These are phyloP conservation scores for Drosophila lacteicornis DNA, from an alignment of 1,140 invertebrate genomes.

Conservation along the genomic window DNA sequence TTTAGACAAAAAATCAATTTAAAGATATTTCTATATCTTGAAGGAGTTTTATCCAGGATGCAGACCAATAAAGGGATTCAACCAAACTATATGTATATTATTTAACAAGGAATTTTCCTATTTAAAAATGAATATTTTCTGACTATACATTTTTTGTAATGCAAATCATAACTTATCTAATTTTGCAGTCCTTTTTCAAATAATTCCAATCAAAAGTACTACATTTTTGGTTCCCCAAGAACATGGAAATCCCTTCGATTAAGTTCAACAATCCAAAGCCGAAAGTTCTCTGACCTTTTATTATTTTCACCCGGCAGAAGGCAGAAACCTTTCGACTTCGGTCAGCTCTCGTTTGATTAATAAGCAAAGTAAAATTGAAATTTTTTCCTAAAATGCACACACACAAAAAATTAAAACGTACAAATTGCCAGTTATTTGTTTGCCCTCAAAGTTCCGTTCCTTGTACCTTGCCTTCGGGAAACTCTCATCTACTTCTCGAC, in stretches of 20 bases:
- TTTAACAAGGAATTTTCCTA: background rate
- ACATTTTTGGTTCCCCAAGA: background rate
- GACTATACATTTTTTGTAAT: background rate
- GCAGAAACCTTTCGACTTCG: conserved; percentile 16
- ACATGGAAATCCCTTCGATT: background rate
- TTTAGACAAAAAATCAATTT: background rate
- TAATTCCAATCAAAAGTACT: too few species aligned
- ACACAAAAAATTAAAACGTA: conserved; percentile 79
- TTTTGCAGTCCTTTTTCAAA: too few species aligned
- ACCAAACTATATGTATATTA: too few species aligned
- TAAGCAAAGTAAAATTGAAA: conserved; percentile 82
- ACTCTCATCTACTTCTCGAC: conserved; percentile 15
- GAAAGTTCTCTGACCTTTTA: conserved; percentile 20
- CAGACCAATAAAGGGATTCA: too few species aligned
- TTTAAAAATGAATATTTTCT: background rate
- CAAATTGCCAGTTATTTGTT: conserved; percentile 84
- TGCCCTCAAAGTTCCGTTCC: conserved; percentile 41
- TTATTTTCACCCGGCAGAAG: background rate
- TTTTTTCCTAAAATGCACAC: conserved; percentile 57
- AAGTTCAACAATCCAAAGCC: conserved; percentile 1
- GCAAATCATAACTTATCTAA: background rate
- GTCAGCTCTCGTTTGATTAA: conserved; percentile 69
- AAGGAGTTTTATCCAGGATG: too few species aligned
- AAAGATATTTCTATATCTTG: background rate
- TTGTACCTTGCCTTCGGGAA: conserved; percentile 60